Evolutionary conservation across 1,140 invertebrate genomes (phyloP), one percentile per base, ranked within the genome.

Genomic region (Glossosoma conforme): DNA sequence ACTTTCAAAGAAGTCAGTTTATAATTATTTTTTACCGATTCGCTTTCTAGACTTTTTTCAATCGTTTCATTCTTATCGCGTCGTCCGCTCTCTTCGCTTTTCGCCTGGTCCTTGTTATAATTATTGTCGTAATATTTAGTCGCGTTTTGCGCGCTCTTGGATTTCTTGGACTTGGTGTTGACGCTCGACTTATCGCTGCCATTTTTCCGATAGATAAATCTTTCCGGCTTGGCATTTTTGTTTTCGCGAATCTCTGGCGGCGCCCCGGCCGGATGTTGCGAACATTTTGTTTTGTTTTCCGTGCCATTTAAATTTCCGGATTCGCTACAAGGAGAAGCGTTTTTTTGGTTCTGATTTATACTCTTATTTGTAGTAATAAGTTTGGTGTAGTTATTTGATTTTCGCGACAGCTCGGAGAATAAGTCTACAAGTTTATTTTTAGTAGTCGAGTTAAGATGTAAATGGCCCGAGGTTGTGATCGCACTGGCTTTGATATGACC

Each of bases 261-360:
- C 32, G 30, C 44, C 25, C 49, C 35, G 30, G 46, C 58, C 45
- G 62, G 58, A 38, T 56, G 52, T 49, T 44, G 44, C 30, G 40
- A 48, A 37, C 53, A 55, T 44, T 55, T 50, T 32, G 46, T 55
- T 50, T 51, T 55, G 53, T 55, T 50, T 50, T 55, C 53, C 53
- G 53, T 50, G 42, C 53, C 53, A 46, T 55, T 55, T 50, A 36
- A 55, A 50, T 55, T 50, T 55, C 53, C 53, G 53, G 41, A 22
- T 30, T 13, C 22, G 21, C 28, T 49, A 44, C 52, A 54, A 17
- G 36, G 38, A 13, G 45, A 49, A 36, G 44, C 52, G 37, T 32
- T 54, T 28, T 49, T 37, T 40, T 52, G 32, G 18, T 20, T 45
- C 30, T 19, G 21, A 24, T 44, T 25, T 30, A n/a, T n/a, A n/a